These are phyloP conservation scores for Callyntrura guangdongensis DNA, from an alignment of 2,888 invertebrate species.

Conservation along the genomic window DNA sequence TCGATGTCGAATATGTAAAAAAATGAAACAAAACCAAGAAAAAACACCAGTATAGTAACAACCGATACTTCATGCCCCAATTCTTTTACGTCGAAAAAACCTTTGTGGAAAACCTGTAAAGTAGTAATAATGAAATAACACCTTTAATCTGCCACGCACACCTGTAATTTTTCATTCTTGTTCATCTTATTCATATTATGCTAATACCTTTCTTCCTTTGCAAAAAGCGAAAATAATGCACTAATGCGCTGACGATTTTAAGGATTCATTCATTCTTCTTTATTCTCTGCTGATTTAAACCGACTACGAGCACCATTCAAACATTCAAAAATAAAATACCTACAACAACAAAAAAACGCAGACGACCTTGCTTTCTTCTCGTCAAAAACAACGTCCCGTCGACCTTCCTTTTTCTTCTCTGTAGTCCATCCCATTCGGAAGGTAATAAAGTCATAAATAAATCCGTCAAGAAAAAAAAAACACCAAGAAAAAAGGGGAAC, in stretches of 20 bases:
- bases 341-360: background rate
- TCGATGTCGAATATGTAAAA: no score
- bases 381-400: background rate
- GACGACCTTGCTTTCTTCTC: constrained; percentile 67
- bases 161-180: background rate
- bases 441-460: constrained; percentile 38
- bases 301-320: background rate
- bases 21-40: background rate
- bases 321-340: no score
- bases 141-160: background rate
- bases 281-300: background rate
- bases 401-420: constrained; percentile 26
- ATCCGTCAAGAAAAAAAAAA: background rate
- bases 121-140: background rate
- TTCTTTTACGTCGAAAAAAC: constrained; percentile 17
- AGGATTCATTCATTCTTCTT: background rate
- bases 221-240: constrained; percentile 13
- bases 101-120: background rate
- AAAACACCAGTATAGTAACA: constrained; percentile 3
- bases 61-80: constrained; percentile 71
- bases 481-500: background rate
- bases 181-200: background rate
- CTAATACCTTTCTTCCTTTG: background rate
- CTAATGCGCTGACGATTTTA: background rate
- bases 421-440: constrained; percentile 9